Evolutionary conservation across 2,797 vertebrate species (phyloP).

Genomic region (Pseudotriccus pelzelni): DNA sequence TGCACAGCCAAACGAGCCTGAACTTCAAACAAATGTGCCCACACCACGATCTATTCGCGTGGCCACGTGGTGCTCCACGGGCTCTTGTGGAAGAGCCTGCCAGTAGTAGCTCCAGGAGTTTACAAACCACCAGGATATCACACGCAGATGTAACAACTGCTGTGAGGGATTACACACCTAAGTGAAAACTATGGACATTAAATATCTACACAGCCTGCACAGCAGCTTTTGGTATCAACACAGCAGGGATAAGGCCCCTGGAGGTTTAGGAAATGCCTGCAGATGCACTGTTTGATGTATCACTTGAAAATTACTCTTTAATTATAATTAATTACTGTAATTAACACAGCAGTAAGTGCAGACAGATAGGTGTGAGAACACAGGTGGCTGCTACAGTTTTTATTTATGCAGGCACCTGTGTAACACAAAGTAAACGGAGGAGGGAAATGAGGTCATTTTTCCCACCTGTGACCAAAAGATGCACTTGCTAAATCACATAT

Average conservation of each 20-base stretch:
- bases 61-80: rapidly evolving
- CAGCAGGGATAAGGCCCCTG: not conserved
- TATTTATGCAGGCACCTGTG: not conserved
- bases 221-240: not conserved
- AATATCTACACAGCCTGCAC: not conserved
- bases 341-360: not conserved
- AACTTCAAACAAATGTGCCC: not conserved
- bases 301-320: not conserved
- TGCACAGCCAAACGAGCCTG: not conserved
- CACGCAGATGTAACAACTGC: not conserved
- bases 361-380: not conserved
- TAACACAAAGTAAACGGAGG: not conserved
- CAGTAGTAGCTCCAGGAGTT: not conserved
- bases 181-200: not conserved
- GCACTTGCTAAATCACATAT: not conserved
- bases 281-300: not conserved
- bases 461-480: not conserved
- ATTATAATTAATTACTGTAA: not conserved
- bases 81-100: not conserved
- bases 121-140: rapidly evolving
- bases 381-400: not conserved
- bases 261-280: not conserved
- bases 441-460: not conserved
- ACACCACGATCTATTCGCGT: not conserved
- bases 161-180: rapidly evolving